A percentile compares a stretch with the other conserved stretches of the same genome.
phyloP scores from a whole-genome alignment of 2,888 invertebrate genomes.

The Drosophila atripex region DNA sequence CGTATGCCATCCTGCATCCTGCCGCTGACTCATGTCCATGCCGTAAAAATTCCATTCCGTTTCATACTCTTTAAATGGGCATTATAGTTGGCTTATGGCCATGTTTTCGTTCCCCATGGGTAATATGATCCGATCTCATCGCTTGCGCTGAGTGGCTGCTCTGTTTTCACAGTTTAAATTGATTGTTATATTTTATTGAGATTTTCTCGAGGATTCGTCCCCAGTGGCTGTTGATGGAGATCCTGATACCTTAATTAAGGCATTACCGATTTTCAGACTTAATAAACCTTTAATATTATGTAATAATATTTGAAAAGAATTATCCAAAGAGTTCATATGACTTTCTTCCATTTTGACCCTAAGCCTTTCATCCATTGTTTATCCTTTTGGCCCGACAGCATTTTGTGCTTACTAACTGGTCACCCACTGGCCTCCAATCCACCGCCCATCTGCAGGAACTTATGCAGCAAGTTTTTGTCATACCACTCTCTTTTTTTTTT shows the following conservation, averaged over 20 bases:
- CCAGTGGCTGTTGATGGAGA: not conserved
- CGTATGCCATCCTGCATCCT: slow-evolving; percentile 57
- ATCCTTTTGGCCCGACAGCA: slow-evolving; percentile 43
- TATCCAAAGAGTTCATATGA: slow-evolving; percentile 9
- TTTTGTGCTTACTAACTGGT: slow-evolving; percentile 56
- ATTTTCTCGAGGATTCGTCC: not conserved
- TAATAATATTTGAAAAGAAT: not conserved
- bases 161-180: not conserved
- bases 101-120: not conserved
- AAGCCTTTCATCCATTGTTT: slow-evolving; percentile 32
- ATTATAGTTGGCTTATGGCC: slow-evolving; percentile 22
- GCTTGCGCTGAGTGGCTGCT: slow-evolving; percentile 1
- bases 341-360: slow-evolving; percentile 5
- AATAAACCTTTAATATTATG: no score
- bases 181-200: slow-evolving; percentile 2
- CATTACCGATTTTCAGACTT: no score
- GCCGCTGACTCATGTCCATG: slow-evolving; percentile 72
- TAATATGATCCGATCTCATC: slow-evolving; percentile 5
- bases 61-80: slow-evolving; percentile 40
- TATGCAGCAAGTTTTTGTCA: slow-evolving; percentile 54
- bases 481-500: slow-evolving; percentile 2
- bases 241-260: not conserved
- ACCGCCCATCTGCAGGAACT: slow-evolving; percentile 33
- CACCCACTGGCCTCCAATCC: slow-evolving; percentile 30
- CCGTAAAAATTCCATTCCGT: slow-evolving; percentile 71